phyloP scores from a whole-genome alignment of 2,113 vertebrate species.

The Malaclemys terrapin region DNA sequence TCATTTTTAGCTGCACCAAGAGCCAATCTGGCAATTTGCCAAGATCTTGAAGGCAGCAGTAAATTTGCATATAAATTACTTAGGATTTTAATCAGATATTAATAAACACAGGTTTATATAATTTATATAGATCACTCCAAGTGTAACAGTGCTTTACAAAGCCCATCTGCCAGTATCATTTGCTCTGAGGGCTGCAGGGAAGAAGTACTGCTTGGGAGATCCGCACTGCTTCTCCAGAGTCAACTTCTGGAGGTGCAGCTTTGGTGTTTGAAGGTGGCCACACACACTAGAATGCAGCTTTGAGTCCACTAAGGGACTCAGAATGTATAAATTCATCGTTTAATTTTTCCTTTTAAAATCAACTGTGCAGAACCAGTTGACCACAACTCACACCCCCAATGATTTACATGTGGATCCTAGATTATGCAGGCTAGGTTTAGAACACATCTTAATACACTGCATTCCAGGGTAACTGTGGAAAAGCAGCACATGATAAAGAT shows the following conservation, averaged over 20 bases:
- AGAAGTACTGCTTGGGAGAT: neutral
- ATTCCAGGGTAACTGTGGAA: neutral
- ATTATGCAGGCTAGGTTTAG: too few species aligned
- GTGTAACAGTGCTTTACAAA: neutral
- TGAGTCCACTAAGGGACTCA: too few species aligned
- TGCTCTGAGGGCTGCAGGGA: neutral
- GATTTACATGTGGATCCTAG: neutral
- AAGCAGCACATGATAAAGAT: neutral
- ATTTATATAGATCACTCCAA: neutral
- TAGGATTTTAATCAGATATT: constrained; percentile 47
- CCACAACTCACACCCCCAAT: neutral
- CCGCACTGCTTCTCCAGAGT: fast-evolving
- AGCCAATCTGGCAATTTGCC: neutral
- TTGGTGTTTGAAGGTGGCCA: neutral
- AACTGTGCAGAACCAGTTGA: neutral
- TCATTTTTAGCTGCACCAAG: neutral
- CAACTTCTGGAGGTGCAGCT: fast-evolving
- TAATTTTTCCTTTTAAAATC: neutral
- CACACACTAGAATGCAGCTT: fast-evolving
- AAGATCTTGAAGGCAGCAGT: neutral
- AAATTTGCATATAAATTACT: constrained; percentile 49
- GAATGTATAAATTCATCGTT: neutral
- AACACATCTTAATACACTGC: neutral
- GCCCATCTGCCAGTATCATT: fast-evolving
- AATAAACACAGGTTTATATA: constrained; percentile 21